Evolutionary conservation across 92 coral and sea anemone species (phyloP), one percentile per base, ranked within the genome.

Genomic region (Montipora capitata): DNA sequence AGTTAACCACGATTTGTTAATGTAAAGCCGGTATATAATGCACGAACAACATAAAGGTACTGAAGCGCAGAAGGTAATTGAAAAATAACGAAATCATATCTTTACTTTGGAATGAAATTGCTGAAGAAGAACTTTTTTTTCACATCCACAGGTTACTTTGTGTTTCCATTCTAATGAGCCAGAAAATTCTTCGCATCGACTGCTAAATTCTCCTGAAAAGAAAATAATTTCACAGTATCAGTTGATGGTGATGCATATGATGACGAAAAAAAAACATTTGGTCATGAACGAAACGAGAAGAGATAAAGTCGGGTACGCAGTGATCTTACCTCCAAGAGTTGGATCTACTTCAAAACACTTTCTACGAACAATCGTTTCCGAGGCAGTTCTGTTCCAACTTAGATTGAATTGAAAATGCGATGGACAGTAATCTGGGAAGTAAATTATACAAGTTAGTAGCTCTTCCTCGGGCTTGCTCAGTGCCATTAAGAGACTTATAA

Each of bases 131-230:
- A 15, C 14, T 41, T 72, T 2, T 59, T 18, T 73, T 41, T 83
- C 87, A 56, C 87, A 83, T 11, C 40, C 40, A 71, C 87, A 83
- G 8, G 79, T 42, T 72, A 42, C 79, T 57, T 72, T 83, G 87
- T 71, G 58, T 2, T 44, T 12, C 87, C 87, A 83, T 8, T 17
- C 13, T 11, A 10, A 3, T 10, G 72, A 58, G 3, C 1, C 4
- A 8, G 2, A 40, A 5, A 18, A 12, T 4, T 2, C 17, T 27
- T 17, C n/a, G 43, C 87, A 83, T 2, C 70, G 79, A 40, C 79
- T 41, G 8, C 70, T 72, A 57, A 72, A 83, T 2, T 42, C 9
- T 40, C 86, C 86, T 81, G 54, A 27, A 70, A 70, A 18, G 4
- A 69, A 40, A 9, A 3, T 54, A 3, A 7, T 54, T 7, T 63